These are phyloP conservation scores for Diaphora mendica DNA, from an alignment of 2,888 invertebrate species.

Conservation along the genomic window DNA sequence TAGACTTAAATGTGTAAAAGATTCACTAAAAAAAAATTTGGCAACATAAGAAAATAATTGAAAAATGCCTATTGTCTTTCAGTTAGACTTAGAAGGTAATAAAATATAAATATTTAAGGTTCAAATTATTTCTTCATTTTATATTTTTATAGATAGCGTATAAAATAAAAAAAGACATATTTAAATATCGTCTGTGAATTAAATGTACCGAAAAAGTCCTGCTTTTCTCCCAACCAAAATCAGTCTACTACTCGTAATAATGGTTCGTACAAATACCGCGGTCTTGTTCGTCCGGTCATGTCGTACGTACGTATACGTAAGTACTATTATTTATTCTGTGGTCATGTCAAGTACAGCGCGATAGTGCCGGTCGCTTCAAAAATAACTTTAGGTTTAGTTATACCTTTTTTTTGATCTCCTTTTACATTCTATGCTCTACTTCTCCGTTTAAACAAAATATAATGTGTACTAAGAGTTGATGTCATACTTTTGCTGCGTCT, in stretches of 20 bases:
- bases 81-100: too few relatives aligned
- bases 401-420: not conserved
- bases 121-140: too few relatives aligned
- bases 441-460: not conserved
- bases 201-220: not conserved
- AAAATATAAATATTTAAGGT: too few relatives aligned
- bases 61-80: too few relatives aligned
- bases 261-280: not conserved
- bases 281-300: not conserved
- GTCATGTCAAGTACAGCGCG: not conserved
- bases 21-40: too few relatives aligned
- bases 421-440: not conserved
- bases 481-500: not conserved
- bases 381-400: constrained; percentile 4
- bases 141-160: not conserved
- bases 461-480: not conserved
- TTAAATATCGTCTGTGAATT: not conserved
- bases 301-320: too few relatives aligned
- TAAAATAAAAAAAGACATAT: not conserved
- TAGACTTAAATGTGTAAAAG: too few relatives aligned
- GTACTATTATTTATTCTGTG: too few relatives aligned
- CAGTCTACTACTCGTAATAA: not conserved
- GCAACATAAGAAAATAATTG: too few relatives aligned
- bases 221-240: not conserved
- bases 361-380: constrained; percentile 1